These are phyloP conservation scores for Steatornis caripensis DNA, from an alignment of 2,113 vertebrate genomes.

Conservation along the genomic window DNA sequence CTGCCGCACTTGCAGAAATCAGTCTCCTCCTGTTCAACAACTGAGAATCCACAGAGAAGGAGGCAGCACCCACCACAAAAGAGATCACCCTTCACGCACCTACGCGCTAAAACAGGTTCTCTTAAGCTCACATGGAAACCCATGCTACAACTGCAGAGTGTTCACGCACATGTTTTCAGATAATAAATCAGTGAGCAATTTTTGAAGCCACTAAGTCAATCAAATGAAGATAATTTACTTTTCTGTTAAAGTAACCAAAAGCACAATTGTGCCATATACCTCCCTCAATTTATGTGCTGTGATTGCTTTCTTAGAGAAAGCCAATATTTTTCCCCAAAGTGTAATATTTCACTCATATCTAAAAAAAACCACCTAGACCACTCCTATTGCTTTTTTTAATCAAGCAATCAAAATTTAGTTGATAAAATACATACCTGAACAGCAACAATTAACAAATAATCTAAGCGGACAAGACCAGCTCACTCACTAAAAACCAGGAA, in stretches of 20 bases:
- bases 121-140: neutral
- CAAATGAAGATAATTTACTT: neutral
- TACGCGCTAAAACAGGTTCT: neutral
- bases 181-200: neutral
- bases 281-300: neutral
- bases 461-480: neutral
- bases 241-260: neutral
- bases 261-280: fast-evolving
- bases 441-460: neutral
- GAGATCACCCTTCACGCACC: neutral
- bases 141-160: neutral
- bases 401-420: neutral
- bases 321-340: neutral
- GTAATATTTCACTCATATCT: neutral
- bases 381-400: neutral
- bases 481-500: neutral
- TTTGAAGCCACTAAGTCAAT: neutral
- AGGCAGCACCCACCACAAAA: neutral
- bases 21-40: neutral
- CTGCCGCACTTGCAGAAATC: neutral
- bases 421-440: neutral
- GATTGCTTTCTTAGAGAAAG: neutral
- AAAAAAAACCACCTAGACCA: neutral
- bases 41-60: neutral
- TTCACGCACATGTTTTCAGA: neutral